These are phyloP conservation scores for Drosophila kanapiae DNA, from an alignment of 1,140 invertebrate species.

Conservation along the genomic window DNA sequence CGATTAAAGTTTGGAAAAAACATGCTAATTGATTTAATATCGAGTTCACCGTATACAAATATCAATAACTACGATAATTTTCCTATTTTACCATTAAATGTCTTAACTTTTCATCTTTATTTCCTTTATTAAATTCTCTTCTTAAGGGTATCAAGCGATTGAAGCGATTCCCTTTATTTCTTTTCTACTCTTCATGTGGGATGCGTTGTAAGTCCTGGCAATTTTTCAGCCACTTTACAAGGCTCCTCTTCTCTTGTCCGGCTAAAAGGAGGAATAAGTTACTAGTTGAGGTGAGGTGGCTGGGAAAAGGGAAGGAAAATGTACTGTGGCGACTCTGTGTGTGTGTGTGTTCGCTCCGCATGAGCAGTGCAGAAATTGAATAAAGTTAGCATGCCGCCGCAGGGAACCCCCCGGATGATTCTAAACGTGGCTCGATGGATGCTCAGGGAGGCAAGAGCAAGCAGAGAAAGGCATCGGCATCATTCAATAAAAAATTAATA, in stretches of 20 bases:
- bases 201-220: slow-evolving; percentile 63
- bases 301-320: neutral
- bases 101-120: neutral
- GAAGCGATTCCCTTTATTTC: slow-evolving; percentile 2
- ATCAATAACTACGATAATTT: neutral
- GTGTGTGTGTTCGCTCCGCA: slow-evolving; percentile 46
- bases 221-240: slow-evolving; percentile 76
- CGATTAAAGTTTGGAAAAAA: too few relatives aligned
- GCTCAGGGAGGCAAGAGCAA: slow-evolving; percentile 1
- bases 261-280: slow-evolving; percentile 19
- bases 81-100: neutral
- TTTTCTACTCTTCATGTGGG: slow-evolving; percentile 14
- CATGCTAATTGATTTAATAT: neutral
- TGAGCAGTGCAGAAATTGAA: slow-evolving; percentile 62
- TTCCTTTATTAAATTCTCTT: neutral
- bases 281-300: slow-evolving; percentile 3
- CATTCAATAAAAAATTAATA: slow-evolving; percentile 83
- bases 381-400: slow-evolving; percentile 58
- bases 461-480: slow-evolving; percentile 9
- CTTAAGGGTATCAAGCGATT: slow-evolving; percentile 13
- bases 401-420: slow-evolving; percentile 14
- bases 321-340: neutral
- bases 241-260: slow-evolving; percentile 58
- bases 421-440: slow-evolving; percentile 18
- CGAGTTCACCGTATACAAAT: neutral